phyloP scores from a whole-genome alignment of 37 sponge, comb jelly and placozoan genomes.

The Eunapius fragilis region DNA sequence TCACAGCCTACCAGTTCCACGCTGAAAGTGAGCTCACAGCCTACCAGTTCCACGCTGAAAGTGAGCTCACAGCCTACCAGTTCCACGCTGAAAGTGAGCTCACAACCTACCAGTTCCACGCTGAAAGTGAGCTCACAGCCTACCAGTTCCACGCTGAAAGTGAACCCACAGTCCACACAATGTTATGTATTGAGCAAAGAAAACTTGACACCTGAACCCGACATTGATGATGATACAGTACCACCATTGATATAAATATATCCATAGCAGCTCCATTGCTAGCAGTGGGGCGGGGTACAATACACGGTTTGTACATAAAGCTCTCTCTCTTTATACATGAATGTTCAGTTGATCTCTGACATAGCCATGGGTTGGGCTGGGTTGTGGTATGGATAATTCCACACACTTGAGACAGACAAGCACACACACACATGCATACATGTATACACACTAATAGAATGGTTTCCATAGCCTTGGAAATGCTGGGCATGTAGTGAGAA shows the following conservation, averaged over 20 bases:
- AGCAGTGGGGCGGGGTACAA: not conserved
- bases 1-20: too few relatives aligned
- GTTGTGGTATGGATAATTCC: not conserved
- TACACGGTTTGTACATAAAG: not conserved
- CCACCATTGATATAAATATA: not conserved
- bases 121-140: too few relatives aligned
- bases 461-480: too few relatives aligned
- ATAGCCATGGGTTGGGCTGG: not conserved
- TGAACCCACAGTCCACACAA: not conserved
- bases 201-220: not conserved
- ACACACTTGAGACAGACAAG: not conserved
- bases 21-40: too few relatives aligned
- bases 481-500: not conserved
- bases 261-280: not conserved
- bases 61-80: too few relatives aligned
- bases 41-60: too few relatives aligned
- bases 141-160: not conserved
- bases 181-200: not conserved
- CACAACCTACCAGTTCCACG: too few relatives aligned
- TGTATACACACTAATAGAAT: not conserved
- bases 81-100: too few relatives aligned
- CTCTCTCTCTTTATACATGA: not conserved
- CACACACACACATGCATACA: slow-evolving; percentile 14
- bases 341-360: not conserved
- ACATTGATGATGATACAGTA: not conserved